Evolutionary conservation across 2,797 vertebrate genomes (phyloP).

Genomic region (Protosalanx chinensis): DNA sequence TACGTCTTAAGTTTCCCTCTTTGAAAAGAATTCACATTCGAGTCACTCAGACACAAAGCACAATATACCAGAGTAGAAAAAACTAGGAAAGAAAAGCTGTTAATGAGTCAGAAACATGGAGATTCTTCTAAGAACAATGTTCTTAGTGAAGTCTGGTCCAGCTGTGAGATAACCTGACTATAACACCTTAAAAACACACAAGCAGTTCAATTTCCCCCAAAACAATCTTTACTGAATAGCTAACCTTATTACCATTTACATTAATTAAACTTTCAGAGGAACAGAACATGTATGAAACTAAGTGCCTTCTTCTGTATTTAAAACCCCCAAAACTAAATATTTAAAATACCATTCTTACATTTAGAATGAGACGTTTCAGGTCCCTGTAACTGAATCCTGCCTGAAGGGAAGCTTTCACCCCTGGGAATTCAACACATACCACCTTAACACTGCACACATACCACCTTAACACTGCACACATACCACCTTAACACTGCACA

Average conservation of each 20-base stretch:
- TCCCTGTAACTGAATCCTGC: constrained; percentile 69
- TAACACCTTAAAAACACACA: neutral
- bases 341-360: constrained; percentile 62
- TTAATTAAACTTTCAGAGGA: constrained; percentile 42
- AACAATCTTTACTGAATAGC: constrained; percentile 1
- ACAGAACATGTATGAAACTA: constrained; percentile 59
- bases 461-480: constrained; percentile 13
- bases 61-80: constrained; percentile 59
- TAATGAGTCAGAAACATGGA: too few relatives aligned
- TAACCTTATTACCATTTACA: constrained; percentile 22
- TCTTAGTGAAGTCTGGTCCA: neutral
- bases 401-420: constrained; percentile 38
- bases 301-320: constrained; percentile 65
- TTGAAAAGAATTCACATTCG: constrained; percentile 58
- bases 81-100: too few relatives aligned
- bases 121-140: too few relatives aligned
- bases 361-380: constrained; percentile 72
- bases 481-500: constrained; percentile 14
- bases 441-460: constrained; percentile 13
- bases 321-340: constrained; percentile 38
- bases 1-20: constrained; percentile 44
- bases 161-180: neutral
- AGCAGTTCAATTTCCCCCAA: neutral
- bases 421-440: constrained; percentile 21
- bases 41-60: constrained; percentile 68